Evolutionary conservation across 2,797 vertebrate species (phyloP), one percentile per base, ranked within the genome.

Genomic region (Pelobates cultripes): DNA sequence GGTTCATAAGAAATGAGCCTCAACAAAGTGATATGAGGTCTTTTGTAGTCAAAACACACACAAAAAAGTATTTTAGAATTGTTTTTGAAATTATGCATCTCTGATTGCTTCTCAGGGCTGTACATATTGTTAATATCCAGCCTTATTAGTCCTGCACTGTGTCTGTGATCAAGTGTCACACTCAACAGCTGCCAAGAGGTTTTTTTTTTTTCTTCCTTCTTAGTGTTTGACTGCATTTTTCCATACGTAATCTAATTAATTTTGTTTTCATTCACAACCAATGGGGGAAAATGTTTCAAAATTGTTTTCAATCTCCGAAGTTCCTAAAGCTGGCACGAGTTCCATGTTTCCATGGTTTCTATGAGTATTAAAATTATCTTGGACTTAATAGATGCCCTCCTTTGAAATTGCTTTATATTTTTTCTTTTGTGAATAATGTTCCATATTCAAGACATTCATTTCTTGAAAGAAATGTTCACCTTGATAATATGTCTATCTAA

Each of bases 261-360:
- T 83, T 70, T 78, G 76, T 78, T 83, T 83, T 83, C 81, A 83
- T 78, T 78, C 76, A 83, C 64, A 74, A 83, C 75, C 60, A 43
- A 78, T 83, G 43, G 40, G 74, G 64, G n/a, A 74, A 77, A 83
- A 78, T 74, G 70, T 74, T 63, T 73, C 15, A 78, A 78, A 83
- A 51, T 69, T 78, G 63, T 78, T 78, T 78, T 78, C 44, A 73
- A 70, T 70, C 53, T 63, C 67, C 64, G 64, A 70, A 74, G 64
- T 78, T 83, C 66, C 53, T 41, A 70, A 78, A 78, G 70, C 64
- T 78, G 81, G 81, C 81, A 83, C 57, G 3, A 13, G n/a, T 45
- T 83, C 5, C 47, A 61, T 70, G 81, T 83, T 83, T 45, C 76
- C 70, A 78, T 78, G 75, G 81, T 74, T 78, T 74, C 76, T 44